These are phyloP conservation scores for Aradus depressus DNA, from an alignment of 2,888 invertebrate genomes.

Conservation along the genomic window DNA sequence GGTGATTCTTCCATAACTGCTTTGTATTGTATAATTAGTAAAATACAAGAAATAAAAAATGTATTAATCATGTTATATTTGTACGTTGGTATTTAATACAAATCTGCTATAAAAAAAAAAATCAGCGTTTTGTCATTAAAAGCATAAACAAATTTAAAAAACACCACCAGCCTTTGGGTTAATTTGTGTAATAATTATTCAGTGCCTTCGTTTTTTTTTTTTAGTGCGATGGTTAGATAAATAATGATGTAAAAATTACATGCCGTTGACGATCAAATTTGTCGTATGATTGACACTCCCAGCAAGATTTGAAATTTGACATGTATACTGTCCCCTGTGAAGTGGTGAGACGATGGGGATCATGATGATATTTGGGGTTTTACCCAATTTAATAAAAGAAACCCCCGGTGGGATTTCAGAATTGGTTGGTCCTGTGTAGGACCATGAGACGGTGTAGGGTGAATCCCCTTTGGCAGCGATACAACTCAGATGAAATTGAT, in stretches of 20 bases:
- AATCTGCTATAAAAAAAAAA: no score
- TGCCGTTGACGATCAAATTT: conserved; percentile 63
- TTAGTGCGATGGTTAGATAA: not conserved
- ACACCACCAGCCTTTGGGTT: conserved; percentile 36
- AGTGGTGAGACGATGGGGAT: conserved; percentile 25
- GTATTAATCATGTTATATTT: no score
- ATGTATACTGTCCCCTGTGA: conserved; percentile 64
- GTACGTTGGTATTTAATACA: no score
- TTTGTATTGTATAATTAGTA: no score
- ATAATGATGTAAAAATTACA: conserved; percentile 31
- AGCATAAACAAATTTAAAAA: conserved; percentile 42
- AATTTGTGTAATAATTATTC: conserved; percentile 4
- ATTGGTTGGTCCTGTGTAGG: conserved; percentile 27
- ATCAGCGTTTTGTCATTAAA: not conserved
- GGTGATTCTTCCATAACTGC: no score
- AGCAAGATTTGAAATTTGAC: conserved; percentile 58
- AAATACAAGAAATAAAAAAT: no score
- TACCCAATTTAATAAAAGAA: conserved; percentile 30
- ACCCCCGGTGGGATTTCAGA: conserved; percentile 26
- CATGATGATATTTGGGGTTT: conserved; percentile 30
- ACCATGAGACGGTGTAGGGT: conserved; percentile 35
- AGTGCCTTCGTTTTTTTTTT: conserved; percentile 2
- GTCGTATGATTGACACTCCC: conserved; percentile 55
- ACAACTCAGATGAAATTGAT: conserved; percentile 34
- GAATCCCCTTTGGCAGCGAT: conserved; percentile 34